A percentile compares a stretch with the other conserved stretches of the same genome.
These are phyloP conservation scores for Lepus americanus DNA, from an alignment of 2,113 vertebrate species.

Conservation along the genomic window DNA sequence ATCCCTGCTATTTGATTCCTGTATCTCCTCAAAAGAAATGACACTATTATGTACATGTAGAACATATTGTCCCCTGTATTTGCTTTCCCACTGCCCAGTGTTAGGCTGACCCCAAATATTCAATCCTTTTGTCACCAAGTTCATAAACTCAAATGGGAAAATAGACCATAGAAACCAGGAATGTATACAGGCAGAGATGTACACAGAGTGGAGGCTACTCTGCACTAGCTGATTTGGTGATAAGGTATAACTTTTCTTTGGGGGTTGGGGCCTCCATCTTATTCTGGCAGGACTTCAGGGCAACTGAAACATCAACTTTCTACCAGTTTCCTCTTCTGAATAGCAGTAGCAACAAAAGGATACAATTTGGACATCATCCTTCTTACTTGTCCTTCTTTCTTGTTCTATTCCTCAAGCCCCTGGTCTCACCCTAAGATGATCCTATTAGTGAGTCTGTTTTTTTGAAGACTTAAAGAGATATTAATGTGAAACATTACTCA, in stretches of 20 bases:
- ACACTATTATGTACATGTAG: conserved; percentile 46
- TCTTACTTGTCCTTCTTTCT: conserved; percentile 22
- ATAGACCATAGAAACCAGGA: not conserved
- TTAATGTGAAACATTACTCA: conserved; percentile 5
- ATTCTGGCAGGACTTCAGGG: conserved; percentile 31
- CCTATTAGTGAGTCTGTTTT: not conserved
- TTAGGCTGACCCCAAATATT: conserved; percentile 66
- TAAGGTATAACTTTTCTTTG: not conserved
- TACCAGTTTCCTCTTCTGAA: conserved; percentile 25
- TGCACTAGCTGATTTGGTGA: not conserved
- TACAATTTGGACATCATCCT: not conserved
- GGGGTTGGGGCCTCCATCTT: not conserved
- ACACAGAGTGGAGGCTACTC: not conserved
- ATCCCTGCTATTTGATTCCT: conserved; percentile 58
- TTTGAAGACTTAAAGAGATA: conserved; percentile 33
- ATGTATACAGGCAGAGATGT: conserved; percentile 6
- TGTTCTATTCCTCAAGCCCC: conserved; percentile 25
- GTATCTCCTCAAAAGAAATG: conserved; percentile 66
- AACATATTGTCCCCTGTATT: conserved; percentile 59
- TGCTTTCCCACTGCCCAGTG: conserved; percentile 31
- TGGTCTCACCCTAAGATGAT: conserved; percentile 25
- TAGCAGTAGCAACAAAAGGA: conserved; percentile 19
- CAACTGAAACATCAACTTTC: conserved; percentile 21
- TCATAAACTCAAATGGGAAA: conserved; percentile 47
- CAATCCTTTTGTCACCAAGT: conserved; percentile 19